phyloP scores from a whole-genome alignment of 2,797 vertebrate genomes.

The Leptoclinus maculatus region DNA sequence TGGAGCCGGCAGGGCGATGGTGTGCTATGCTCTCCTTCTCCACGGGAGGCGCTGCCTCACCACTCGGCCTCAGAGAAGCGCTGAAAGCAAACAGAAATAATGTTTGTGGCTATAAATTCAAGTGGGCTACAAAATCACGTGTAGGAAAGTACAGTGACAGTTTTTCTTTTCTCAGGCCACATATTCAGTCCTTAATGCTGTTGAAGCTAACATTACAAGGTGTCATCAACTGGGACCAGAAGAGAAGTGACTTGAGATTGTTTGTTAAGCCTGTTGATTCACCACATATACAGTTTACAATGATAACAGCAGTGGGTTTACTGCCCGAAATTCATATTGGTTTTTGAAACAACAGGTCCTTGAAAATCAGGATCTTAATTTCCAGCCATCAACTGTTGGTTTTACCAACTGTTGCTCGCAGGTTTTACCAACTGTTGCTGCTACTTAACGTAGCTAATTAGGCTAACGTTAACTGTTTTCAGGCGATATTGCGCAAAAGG shows the following conservation, averaged over 20 bases:
- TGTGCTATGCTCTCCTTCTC: slow-evolving; percentile 18
- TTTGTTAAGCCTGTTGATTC: neutral
- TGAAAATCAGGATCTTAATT: neutral
- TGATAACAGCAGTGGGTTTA: neutral
- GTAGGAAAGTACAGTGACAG: slow-evolving; percentile 6
- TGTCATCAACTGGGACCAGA: neutral
- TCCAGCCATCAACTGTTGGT: neutral
- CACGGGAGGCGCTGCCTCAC: slow-evolving; percentile 18
- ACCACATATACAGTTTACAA: neutral
- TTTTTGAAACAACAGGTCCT: neutral
- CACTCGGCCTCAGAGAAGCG: neutral
- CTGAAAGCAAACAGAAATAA: slow-evolving; percentile 18
- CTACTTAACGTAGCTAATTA: neutral
- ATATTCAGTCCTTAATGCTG: slow-evolving; percentile 21
- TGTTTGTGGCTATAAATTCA: slow-evolving; percentile 31
- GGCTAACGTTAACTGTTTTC: neutral
- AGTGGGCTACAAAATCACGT: slow-evolving; percentile 27
- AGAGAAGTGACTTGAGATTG: slow-evolving; percentile 8
- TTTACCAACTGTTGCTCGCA: neutral
- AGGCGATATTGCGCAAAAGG: neutral
- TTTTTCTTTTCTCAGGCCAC: slow-evolving; percentile 14
- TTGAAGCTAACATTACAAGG: slow-evolving; percentile 8
- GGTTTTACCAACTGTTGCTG: neutral
- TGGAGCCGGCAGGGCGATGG: slow-evolving; percentile 4
- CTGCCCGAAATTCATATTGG: neutral